Conservation (phyloP, 2,113 vertebrate genomes). For the Dipodomys ordii region DNA sequence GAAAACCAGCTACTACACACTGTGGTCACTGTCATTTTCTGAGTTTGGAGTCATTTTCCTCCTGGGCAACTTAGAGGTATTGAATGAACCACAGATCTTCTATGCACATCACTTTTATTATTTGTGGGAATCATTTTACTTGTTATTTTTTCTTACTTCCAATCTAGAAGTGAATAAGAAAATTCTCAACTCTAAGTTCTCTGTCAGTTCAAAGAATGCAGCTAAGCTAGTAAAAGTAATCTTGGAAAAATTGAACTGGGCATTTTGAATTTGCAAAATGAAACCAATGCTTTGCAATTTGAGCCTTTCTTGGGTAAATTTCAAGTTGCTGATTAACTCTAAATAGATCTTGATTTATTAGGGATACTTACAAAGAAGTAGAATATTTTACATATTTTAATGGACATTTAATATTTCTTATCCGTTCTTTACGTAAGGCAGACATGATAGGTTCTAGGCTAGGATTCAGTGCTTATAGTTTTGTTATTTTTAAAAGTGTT, state of each 20-base stretch:
- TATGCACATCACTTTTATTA: neutral
- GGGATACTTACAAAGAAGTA: neutral
- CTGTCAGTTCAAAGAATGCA: neutral
- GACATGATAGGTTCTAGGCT: neutral
- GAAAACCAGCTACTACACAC: neutral
- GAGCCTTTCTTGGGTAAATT: neutral
- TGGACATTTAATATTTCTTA: conserved; percentile 28
- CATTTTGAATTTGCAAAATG: conserved; percentile 60
- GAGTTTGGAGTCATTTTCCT: neutral
- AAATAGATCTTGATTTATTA: neutral
- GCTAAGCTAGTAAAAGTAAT: conserved; percentile 8
- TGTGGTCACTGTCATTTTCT: neutral
- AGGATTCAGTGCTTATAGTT: neutral
- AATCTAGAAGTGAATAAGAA: neutral
- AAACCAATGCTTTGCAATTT: neutral
- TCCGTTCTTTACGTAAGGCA: conserved; percentile 29
- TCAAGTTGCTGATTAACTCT: neutral
- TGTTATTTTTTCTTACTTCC: neutral
- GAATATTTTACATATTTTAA: neutral
- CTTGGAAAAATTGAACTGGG: neutral
- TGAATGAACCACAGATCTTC: neutral
- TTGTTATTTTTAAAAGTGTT: neutral
- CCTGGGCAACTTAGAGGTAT: neutral
- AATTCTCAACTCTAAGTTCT: neutral
- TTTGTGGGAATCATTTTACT: neutral